Percentiles rank a stretch among this genome's conserved stretches.
phyloP scores from a whole-genome alignment of 2,113 vertebrate genomes.

The Colinus virginianus region DNA sequence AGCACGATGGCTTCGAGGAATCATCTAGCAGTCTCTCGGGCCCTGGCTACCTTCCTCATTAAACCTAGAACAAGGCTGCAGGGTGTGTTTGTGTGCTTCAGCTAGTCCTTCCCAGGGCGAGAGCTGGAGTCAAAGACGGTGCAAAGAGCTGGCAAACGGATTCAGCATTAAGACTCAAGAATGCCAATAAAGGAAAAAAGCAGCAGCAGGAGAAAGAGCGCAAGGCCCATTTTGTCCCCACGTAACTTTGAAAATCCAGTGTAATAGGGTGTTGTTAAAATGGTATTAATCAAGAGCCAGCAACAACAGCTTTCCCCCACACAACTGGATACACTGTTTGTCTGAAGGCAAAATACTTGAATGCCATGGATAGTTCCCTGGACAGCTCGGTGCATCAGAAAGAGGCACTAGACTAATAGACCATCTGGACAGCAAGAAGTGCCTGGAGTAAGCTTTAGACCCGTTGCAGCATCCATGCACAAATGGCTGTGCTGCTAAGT shows the following conservation, averaged over 20 bases:
- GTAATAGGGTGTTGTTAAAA: not conserved
- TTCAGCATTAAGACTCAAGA: constrained; percentile 7
- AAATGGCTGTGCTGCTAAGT: not conserved
- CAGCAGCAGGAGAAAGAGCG: not conserved
- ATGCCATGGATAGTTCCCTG: not conserved
- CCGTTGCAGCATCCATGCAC: rapidly evolving
- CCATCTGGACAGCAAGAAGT: not conserved
- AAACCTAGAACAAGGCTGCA: constrained; percentile 36
- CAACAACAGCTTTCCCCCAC: not conserved
- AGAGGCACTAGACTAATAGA: not conserved
- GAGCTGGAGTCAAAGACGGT: constrained; percentile 46
- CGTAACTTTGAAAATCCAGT: not conserved
- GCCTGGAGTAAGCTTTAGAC: not conserved
- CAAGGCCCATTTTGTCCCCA: not conserved
- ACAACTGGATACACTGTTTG: not conserved
- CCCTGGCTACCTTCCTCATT: constrained; percentile 60
- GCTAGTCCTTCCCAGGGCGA: constrained; percentile 11
- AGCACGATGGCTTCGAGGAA: constrained; percentile 57
- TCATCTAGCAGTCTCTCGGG: constrained; percentile 32
- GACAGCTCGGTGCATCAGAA: not conserved
- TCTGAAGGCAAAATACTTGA: not conserved
- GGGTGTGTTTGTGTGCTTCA: constrained; percentile 15
- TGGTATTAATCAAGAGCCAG: not conserved
- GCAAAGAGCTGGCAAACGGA: constrained; percentile 1
- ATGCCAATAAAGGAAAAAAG: not conserved